Evolutionary conservation across 1,140 invertebrate genomes (phyloP).

Genomic region (Neodiprion lecontei): DNA sequence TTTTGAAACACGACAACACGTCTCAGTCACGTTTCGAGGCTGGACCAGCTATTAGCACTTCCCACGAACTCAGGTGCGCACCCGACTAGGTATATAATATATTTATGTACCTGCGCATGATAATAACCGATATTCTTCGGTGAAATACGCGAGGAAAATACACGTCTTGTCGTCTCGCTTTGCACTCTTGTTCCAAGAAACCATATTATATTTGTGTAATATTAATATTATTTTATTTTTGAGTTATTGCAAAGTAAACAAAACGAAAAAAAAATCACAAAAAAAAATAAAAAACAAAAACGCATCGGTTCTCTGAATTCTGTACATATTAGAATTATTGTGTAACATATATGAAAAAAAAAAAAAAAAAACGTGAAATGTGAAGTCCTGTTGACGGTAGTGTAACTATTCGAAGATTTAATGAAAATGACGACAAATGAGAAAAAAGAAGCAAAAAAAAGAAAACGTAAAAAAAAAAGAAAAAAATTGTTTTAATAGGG

Average conservation of each 20-base stretch:
- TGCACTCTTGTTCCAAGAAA: slow-evolving; percentile 40
- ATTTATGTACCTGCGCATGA: background rate
- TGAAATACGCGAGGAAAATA: background rate
- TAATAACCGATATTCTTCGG: background rate
- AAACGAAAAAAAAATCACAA: background rate
- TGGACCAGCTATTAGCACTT: background rate
- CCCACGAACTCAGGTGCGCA: background rate
- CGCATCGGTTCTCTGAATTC: slow-evolving; percentile 27
- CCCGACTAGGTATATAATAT: too few relatives aligned
- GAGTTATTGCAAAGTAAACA: slow-evolving; percentile 12
- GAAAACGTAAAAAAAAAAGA: background rate
- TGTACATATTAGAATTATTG: slow-evolving; percentile 48
- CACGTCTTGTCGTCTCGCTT: slow-evolving; percentile 32
- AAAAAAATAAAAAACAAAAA: background rate
- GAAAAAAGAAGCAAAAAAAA: background rate
- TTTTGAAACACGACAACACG: background rate
- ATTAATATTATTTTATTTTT: slow-evolving; percentile 46
- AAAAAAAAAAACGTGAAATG: slow-evolving; percentile 26
- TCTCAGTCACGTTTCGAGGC: slow-evolving; percentile 3
- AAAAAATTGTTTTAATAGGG: background rate
- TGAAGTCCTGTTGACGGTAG: slow-evolving; percentile 36
- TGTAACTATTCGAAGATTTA: slow-evolving; percentile 30
- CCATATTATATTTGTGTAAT: slow-evolving; percentile 52
- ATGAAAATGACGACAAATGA: slow-evolving; percentile 11
- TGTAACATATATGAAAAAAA: slow-evolving; percentile 16